A percentile compares a stretch with the other conserved stretches of the same genome.
These are phyloP conservation scores for Hydraecia micacea DNA, from an alignment of 2,888 invertebrate species.

Conservation along the genomic window DNA sequence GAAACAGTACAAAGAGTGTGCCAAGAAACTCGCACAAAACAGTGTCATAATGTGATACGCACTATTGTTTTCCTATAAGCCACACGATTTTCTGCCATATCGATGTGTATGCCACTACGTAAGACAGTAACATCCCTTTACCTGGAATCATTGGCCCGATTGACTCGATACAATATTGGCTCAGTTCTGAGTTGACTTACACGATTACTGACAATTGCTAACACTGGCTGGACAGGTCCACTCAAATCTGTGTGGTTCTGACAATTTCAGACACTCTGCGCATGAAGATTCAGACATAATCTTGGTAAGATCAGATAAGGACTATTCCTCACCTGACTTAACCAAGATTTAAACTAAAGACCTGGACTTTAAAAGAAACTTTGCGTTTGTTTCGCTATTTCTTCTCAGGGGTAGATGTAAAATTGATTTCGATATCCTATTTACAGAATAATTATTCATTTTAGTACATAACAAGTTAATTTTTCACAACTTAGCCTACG, in stretches of 20 bases:
- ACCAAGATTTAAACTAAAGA: no score
- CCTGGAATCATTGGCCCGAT: neutral
- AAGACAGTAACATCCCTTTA: neutral
- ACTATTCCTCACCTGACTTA: no score
- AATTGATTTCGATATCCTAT: no score
- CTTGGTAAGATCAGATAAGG: no score
- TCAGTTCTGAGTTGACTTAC: neutral
- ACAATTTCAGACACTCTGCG: no score
- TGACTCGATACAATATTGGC: neutral
- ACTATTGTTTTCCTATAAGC: conserved; percentile 21
- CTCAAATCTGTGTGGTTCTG: neutral
- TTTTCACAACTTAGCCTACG: neutral
- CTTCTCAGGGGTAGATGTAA: no score
- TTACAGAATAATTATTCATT: no score
- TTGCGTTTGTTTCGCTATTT: no score
- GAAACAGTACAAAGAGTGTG: conserved; percentile 17
- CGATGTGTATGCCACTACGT: neutral
- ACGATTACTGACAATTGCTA: neutral
- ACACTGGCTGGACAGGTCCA: neutral
- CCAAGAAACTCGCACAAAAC: conserved; percentile 20
- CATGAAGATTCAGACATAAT: no score
- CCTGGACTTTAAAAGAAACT: no score
- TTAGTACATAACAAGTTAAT: neutral
- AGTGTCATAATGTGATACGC: conserved; percentile 33
- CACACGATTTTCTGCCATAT: neutral